Evolutionary conservation across 2,797 vertebrate species (phyloP).

Genomic region (Phrynocephalus forsythii): DNA sequence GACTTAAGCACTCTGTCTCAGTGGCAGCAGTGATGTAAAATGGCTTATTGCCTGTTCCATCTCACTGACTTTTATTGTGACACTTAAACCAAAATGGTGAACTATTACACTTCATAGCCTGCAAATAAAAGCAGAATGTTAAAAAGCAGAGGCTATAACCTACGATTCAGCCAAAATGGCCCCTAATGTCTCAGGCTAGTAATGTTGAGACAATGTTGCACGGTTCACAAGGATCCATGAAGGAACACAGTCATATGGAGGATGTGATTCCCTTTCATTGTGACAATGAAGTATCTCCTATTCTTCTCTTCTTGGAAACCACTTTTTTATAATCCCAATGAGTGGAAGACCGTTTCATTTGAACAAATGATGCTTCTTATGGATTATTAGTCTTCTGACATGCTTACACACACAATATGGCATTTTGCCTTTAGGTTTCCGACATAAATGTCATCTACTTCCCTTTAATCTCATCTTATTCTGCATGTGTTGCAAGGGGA

Average conservation of each 20-base stretch:
- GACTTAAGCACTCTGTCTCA: conserved; percentile 70
- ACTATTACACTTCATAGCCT: conserved; percentile 85
- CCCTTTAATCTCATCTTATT: conserved; percentile 10
- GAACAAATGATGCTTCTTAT: conserved; percentile 9
- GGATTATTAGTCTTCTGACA: neutral
- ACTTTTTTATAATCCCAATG: conserved; percentile 28
- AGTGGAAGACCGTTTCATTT: conserved; percentile 38
- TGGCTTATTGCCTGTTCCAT: conserved; percentile 83
- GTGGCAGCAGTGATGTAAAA: conserved; percentile 79
- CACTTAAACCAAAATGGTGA: conserved; percentile 85
- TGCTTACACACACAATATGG: neutral
- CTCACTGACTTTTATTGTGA: conserved; percentile 85
- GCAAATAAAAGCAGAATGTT: conserved; percentile 83
- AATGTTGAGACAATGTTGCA: conserved; percentile 75
- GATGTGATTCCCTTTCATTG: conserved; percentile 47
- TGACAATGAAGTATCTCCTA: conserved; percentile 26
- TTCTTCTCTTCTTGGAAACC: conserved; percentile 31
- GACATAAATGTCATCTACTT: neutral
- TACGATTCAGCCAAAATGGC: conserved; percentile 75
- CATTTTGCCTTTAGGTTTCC: neutral
- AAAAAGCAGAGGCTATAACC: conserved; percentile 81
- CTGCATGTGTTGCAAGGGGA: neutral
- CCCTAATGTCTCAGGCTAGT: conserved; percentile 71
- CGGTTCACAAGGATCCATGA: conserved; percentile 52
- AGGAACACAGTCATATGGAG: conserved; percentile 55